Conservation (phyloP, 2,888 invertebrate species). For the Nemoura dubitans region DNA sequence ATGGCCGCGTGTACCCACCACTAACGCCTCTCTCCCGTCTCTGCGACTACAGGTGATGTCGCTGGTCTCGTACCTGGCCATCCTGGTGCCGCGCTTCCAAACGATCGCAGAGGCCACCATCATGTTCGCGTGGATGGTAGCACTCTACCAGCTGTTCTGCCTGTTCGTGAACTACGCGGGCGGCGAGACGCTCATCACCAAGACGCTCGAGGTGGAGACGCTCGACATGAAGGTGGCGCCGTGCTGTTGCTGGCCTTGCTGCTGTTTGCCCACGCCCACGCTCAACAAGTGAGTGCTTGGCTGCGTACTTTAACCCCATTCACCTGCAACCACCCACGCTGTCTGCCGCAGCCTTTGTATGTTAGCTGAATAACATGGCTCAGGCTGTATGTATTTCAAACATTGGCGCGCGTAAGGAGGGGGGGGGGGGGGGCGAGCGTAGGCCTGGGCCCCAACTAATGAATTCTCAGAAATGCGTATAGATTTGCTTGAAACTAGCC, state of each 20-base stretch:
- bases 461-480: too few species aligned
- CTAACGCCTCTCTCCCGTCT: constrained; percentile 22
- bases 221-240: constrained; percentile 72
- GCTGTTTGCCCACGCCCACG: constrained; percentile 66
- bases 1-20: too few species aligned
- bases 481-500: too few species aligned
- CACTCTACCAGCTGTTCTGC: constrained; percentile 75
- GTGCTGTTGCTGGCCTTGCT: constrained; percentile 80
- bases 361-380: too few species aligned
- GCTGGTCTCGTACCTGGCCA: constrained; percentile 66
- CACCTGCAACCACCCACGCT: too few species aligned
- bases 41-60: constrained; percentile 65
- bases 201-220: constrained; percentile 66
- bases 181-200: constrained; percentile 68
- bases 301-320: too few species aligned
- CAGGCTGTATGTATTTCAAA: too few species aligned
- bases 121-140: constrained; percentile 74
- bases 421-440: too few species aligned
- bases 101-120: constrained; percentile 74
- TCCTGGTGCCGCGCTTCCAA: constrained; percentile 71
- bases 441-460: too few species aligned
- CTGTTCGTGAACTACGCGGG: constrained; percentile 73
- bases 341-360: too few species aligned
- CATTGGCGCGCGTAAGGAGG: too few species aligned
- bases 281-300: constrained; percentile 64